phyloP scores from a whole-genome alignment of 2,888 invertebrate species.

The Capitulum mitella region DNA sequence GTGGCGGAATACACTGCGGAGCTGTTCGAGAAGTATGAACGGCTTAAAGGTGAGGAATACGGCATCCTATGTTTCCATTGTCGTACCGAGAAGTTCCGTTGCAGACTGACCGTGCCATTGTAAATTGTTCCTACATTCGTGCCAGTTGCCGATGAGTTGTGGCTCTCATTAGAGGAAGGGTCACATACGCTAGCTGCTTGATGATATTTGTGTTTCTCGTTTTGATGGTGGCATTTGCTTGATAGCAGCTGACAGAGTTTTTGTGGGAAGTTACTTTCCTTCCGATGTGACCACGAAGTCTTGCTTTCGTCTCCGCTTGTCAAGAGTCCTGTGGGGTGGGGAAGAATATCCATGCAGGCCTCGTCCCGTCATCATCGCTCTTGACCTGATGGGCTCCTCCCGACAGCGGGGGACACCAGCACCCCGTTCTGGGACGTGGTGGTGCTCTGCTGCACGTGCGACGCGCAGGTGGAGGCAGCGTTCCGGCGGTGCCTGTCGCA shows the following conservation, averaged over 20 bases:
- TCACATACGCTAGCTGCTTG: neutral
- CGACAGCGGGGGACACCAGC: neutral
- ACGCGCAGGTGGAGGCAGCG: slow-evolving; percentile 12
- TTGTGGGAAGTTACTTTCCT: too few relatives aligned
- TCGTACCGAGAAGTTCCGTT: too few relatives aligned
- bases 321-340: neutral
- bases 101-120: neutral
- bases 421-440: slow-evolving; percentile 34
- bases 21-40: neutral
- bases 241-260: too few relatives aligned
- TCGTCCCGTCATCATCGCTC: neutral
- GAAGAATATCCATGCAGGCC: neutral
- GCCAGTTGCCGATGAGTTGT: neutral
- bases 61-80: neutral
- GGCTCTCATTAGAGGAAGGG: neutral
- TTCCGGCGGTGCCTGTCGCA: neutral
- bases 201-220: neutral
- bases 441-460: slow-evolving; percentile 32
- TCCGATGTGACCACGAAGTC: too few relatives aligned
- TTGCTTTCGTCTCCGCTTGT: too few relatives aligned
- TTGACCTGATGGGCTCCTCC: too few relatives aligned
- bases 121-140: neutral
- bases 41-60: neutral
- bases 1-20: neutral
- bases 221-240: too few relatives aligned